phyloP scores from a whole-genome alignment of 2,797 vertebrate species.

The Acanthurus lineatus region DNA sequence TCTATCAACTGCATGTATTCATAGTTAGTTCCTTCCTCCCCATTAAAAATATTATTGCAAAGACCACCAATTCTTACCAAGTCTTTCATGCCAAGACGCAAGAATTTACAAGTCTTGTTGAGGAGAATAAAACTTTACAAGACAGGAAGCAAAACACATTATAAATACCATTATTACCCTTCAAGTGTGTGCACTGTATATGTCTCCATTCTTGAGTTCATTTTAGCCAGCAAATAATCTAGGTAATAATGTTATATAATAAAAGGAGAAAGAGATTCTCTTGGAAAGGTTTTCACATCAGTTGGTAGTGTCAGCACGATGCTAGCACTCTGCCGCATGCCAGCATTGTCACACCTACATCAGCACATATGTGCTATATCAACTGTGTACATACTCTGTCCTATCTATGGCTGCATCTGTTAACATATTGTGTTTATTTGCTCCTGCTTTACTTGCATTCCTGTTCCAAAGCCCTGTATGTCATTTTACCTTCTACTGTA shows the following conservation, averaged over 20 bases:
- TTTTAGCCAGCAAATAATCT: not conserved
- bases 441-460: not conserved
- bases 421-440: constrained; percentile 5
- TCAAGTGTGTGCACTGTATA: not conserved
- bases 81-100: constrained; percentile 20
- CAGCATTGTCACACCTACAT: not conserved
- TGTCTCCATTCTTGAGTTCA: not conserved
- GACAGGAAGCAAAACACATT: constrained; percentile 7
- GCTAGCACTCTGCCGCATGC: constrained; percentile 8
- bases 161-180: constrained; percentile 4
- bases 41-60: constrained; percentile 41
- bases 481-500: constrained; percentile 11
- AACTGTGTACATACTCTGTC: not conserved
- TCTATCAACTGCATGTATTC: constrained; percentile 27
- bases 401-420: not conserved
- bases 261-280: not conserved
- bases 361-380: too few relatives aligned
- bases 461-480: not conserved
- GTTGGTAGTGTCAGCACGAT: not conserved
- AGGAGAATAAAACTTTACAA: constrained; percentile 32
- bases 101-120: constrained; percentile 30
- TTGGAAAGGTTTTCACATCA: constrained; percentile 14
- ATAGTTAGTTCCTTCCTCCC: constrained; percentile 22
- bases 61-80: constrained; percentile 13
- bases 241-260: constrained; percentile 16